Evolutionary conservation across 2,113 vertebrate genomes (phyloP).

Genomic region (Mellivora capensis): DNA sequence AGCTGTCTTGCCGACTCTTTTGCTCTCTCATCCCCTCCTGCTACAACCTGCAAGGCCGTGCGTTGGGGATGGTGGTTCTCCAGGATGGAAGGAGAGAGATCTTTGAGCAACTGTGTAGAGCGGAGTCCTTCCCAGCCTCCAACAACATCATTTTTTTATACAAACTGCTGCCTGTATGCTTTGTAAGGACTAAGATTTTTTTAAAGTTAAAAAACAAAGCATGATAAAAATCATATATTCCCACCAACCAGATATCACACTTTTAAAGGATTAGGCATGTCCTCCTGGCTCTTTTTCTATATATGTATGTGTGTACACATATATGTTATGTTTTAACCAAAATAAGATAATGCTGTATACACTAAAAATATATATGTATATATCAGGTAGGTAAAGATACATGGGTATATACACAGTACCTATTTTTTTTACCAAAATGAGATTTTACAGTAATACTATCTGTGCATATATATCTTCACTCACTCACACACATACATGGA

Average conservation of each 20-base stretch:
- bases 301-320: no score
- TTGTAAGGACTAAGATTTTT: background rate
- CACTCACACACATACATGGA: background rate
- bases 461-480: background rate
- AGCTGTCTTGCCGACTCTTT: background rate
- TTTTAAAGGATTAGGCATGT: background rate
- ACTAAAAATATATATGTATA: background rate
- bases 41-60: background rate
- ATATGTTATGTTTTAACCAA: background rate
- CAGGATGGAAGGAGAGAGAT: background rate
- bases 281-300: background rate
- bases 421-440: background rate
- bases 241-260: background rate
- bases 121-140: background rate
- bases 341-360: background rate
- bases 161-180: background rate
- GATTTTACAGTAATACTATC: background rate
- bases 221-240: background rate
- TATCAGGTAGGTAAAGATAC: background rate
- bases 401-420: background rate
- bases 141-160: background rate
- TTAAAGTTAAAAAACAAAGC: background rate
- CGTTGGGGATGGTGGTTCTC: background rate
- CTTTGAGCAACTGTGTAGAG: background rate
- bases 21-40: background rate